Evolutionary conservation across 2,888 invertebrate species (phyloP).

Genomic region (Sesia bembeciformis): DNA sequence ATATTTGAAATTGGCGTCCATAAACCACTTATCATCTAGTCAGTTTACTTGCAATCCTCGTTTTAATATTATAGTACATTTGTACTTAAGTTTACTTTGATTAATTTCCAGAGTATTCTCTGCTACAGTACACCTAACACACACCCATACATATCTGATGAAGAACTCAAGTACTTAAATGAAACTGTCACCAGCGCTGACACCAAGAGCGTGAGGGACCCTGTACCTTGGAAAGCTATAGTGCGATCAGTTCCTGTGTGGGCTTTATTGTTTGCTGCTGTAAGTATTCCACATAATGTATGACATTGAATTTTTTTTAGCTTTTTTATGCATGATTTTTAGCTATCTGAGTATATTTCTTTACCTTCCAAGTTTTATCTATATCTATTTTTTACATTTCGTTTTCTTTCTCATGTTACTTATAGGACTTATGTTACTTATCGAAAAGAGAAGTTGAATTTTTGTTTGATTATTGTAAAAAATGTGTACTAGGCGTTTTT

Average conservation of each 20-base stretch:
- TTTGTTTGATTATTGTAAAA: no score
- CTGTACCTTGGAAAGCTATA: slow-evolving; percentile 82
- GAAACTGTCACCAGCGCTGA: slow-evolving; percentile 76
- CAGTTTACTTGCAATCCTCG: no score
- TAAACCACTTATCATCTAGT: no score
- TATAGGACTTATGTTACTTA: no score
- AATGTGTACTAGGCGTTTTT: no score
- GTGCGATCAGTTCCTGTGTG: slow-evolving; percentile 81
- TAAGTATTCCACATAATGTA: slow-evolving; percentile 30
- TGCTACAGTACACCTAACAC: slow-evolving; percentile 70
- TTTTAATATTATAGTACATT: background rate
- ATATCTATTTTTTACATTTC: no score
- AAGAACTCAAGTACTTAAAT: slow-evolving; percentile 67
- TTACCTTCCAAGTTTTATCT: no score
- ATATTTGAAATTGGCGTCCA: no score
- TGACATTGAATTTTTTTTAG: background rate
- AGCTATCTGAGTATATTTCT: no score
- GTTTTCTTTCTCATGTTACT: no score
- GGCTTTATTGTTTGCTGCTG: slow-evolving; percentile 81
- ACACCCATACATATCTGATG: slow-evolving; percentile 72
- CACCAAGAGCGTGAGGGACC: slow-evolving; percentile 64
- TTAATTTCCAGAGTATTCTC: slow-evolving; percentile 49
- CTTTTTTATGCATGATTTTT: background rate
- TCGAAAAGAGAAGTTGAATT: no score
- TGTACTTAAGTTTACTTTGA: slow-evolving; percentile 1